These are phyloP conservation scores for Anthophora plumipes DNA, from an alignment of 2,888 invertebrate species.

Conservation along the genomic window DNA sequence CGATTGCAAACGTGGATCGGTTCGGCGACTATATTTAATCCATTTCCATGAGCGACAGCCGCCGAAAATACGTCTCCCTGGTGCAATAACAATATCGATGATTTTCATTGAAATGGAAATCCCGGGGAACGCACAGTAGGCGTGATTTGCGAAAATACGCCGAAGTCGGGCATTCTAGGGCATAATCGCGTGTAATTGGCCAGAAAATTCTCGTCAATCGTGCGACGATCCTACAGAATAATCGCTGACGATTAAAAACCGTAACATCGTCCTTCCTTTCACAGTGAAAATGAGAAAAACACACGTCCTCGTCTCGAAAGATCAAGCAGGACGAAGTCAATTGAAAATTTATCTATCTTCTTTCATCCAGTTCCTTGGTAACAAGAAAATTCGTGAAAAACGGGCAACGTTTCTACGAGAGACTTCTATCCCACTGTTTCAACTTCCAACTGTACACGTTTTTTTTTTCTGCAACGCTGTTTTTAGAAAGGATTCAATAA, in stretches of 20 bases:
- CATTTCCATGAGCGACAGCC: constrained; percentile 62
- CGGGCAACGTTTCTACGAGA: not conserved
- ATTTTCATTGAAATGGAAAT: constrained; percentile 72
- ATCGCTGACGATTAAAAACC: constrained; percentile 25
- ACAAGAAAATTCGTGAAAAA: not conserved
- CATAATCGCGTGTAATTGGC: constrained; percentile 58
- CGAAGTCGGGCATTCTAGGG: constrained; percentile 15
- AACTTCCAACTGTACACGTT: no score
- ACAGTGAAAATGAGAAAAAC: no score
- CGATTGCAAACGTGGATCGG: not conserved
- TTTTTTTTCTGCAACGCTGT: no score
- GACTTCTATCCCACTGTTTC: not conserved
- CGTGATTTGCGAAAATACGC: constrained; percentile 66
- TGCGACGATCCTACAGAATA: constrained; percentile 16
- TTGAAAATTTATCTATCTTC: constrained; percentile 16
- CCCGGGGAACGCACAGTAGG: constrained; percentile 25
- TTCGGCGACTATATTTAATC: constrained; percentile 61
- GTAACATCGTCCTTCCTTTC: not conserved
- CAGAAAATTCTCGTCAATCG: constrained; percentile 48
- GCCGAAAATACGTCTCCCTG: constrained; percentile 55
- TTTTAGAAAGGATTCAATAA: not conserved
- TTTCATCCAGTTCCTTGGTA: not conserved
- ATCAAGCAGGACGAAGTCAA: not conserved
- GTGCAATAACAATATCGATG: constrained; percentile 71
- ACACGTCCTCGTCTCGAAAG: no score